Evolutionary conservation across 2,888 invertebrate genomes (phyloP), one percentile per base, ranked within the genome.

Genomic region (Adineta ricciae): DNA sequence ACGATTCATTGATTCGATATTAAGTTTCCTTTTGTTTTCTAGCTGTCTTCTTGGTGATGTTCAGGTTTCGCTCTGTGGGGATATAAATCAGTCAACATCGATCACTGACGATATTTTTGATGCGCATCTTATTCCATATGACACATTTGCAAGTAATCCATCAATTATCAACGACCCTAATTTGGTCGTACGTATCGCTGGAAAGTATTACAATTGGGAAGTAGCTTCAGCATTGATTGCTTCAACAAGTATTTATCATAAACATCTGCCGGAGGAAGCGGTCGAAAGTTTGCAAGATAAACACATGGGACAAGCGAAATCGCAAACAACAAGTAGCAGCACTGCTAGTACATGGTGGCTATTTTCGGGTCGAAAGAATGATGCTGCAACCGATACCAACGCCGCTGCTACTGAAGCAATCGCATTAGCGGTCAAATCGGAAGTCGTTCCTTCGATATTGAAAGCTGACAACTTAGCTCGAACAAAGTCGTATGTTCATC

Each of bases 141-240:
- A 93, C 86, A 93, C 93, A 87, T 90, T 93, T 86, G 89, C 90
- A 56, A 78, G 9, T n/a, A 94, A 95, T 90, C 94, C 95, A 84
- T 92, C 92, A 87, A 90, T 95, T 87, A 92, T 95, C 87, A 94
- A 94, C 89, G 89, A 90, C 87, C 94, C 95, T 73, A 94, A 95
- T 89, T 92, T 96, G 88, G 94, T 96, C 87, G 94, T 96, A 88
- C 93, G 95, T 88, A 93, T 96, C 87, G 94, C 82, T 49, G 84
- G 84, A 21, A 73, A 73, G 21, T 78, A 78, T 11, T 84, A 87
- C 27, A 94, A 94, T 88, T 97, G 96, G 96, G 92, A 93, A 87
- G 94, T 94, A 88, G 97, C 97, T 88, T 94, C 94, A 86, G 95
- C 97, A 78, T 93, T 96, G 89, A 93, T 98, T 88, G 93, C 96